These are phyloP conservation scores for Papilio polyxenes DNA, from an alignment of 1,140 invertebrate genomes.

Conservation along the genomic window DNA sequence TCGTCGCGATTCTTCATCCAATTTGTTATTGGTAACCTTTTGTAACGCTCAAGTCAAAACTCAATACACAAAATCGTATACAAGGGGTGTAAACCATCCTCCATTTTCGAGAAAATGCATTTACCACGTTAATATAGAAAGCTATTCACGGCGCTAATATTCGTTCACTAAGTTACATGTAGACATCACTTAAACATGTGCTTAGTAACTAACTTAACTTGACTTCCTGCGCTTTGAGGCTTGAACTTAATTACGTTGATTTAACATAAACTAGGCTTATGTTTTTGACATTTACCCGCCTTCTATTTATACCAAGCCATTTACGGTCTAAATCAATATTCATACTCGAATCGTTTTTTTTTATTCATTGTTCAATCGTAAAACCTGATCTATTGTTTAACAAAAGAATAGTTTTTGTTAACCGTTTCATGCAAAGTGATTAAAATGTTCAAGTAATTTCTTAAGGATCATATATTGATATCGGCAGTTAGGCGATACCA, in stretches of 20 bases:
- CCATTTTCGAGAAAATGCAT: neutral
- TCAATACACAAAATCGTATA: neutral
- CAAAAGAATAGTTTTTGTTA: too few relatives aligned
- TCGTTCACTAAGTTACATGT: neutral
- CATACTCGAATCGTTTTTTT: too few relatives aligned
- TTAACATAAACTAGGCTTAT: neutral
- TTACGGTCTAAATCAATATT: neutral
- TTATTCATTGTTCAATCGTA: too few relatives aligned
- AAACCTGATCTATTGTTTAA: too few relatives aligned
- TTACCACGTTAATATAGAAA: neutral
- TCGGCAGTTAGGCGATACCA: too few relatives aligned
- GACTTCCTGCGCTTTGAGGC: conserved; percentile 18
- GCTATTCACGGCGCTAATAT: neutral
- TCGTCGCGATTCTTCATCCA: too few relatives aligned
- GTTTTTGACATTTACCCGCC: neutral
- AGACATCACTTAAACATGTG: conserved; percentile 1
- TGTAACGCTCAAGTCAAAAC: neutral
- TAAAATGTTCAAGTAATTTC: too few relatives aligned
- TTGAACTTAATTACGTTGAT: conserved; percentile 4
- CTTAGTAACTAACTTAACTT: conserved; percentile 23
- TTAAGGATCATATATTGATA: too few relatives aligned
- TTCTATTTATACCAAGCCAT: neutral
- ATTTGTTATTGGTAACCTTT: too few relatives aligned
- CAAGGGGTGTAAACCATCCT: neutral
- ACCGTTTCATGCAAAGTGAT: too few relatives aligned